phyloP scores from a whole-genome alignment of 1,140 invertebrate species.

The Solen grandis region DNA sequence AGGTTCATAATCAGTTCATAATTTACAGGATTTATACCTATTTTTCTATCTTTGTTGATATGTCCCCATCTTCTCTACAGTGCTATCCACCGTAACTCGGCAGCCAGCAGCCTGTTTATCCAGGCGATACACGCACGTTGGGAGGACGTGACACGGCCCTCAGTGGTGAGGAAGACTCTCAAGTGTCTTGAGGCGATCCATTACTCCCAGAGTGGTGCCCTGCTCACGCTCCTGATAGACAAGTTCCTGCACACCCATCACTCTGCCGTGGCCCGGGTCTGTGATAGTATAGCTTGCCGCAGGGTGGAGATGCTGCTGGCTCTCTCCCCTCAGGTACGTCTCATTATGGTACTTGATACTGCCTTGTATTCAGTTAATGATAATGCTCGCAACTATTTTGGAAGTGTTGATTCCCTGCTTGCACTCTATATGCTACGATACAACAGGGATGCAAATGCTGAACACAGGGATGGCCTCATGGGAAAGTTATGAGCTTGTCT shows the following conservation, averaged over 20 bases:
- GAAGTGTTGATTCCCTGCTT: no score
- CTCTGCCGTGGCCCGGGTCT: constrained; percentile 84
- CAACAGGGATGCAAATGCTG: no score
- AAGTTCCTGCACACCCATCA: constrained; percentile 84
- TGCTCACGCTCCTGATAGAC: constrained; percentile 84
- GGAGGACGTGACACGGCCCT: constrained; percentile 82
- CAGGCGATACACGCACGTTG: constrained; percentile 85
- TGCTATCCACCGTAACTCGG: constrained; percentile 85
- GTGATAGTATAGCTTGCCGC: constrained; percentile 84
- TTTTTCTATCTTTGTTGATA: no score
- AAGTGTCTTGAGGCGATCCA: constrained; percentile 86
- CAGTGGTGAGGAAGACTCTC: constrained; percentile 83
- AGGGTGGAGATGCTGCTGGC: constrained; percentile 86
- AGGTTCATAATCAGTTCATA: no score
- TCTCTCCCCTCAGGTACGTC: constrained; percentile 77
- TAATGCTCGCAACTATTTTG: no score
- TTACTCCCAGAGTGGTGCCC: constrained; percentile 85
- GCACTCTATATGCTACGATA: no score
- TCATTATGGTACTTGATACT: no score
- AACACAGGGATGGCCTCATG: no score
- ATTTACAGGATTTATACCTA: no score
- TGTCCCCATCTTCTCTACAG: no score
- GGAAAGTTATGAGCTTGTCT: no score
- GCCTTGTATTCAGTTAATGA: no score
- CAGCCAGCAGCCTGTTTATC: constrained; percentile 87